Evolutionary conservation across 30 jellyfish, hydroid and myxozoan genomes (phyloP), one percentile per base, ranked within the genome.

Genomic region (Hydractinia symbiolongicarpus): DNA sequence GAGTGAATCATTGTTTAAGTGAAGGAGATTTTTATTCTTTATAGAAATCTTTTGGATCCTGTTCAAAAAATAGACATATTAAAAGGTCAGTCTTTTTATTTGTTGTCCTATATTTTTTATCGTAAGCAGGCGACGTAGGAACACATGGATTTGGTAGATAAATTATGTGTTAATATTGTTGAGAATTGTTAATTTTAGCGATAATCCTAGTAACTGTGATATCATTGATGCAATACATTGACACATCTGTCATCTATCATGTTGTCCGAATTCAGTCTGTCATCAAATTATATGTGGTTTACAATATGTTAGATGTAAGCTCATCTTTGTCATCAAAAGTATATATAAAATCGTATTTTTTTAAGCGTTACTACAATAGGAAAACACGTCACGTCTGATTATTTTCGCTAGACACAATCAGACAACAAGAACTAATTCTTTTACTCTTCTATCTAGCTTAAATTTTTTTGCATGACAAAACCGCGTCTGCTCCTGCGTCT

Each of bases 221-320:
- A 95, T 10, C 57, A 83, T 54, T 86, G 86, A 86, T 92, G 98
- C 72, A 57, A 77, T 86, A 84, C 17, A 71, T 92, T 13, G 98
- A 92, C 67, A 92, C 98, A 40, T 92, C 98, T 4, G 95, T 92
- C 13, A 83, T 92, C 44, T 92, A 92, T 77, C 98, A 92, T 76
- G 95, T 82, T 44, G 98, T 92, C 7, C 82, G 98, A 60, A 96
- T 82, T 40, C 98, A 92, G 84, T 85, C 98, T 14, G 96, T 92
- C 87, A 87, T 92, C 85, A 92, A 92, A 76, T 90, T 92, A 6
- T 92, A 92, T 73, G 98, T 92, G 56, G 94, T 92, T 14, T 92
- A 92, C 93, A 92, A 92, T 83, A 92, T 92, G 98, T 64, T 92
- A 83, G 98, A 92, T 83, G 98, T 92, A 68, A 92, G 98, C 4